phyloP scores from a whole-genome alignment of 2,888 invertebrate species.

The Plutella xylostella region DNA sequence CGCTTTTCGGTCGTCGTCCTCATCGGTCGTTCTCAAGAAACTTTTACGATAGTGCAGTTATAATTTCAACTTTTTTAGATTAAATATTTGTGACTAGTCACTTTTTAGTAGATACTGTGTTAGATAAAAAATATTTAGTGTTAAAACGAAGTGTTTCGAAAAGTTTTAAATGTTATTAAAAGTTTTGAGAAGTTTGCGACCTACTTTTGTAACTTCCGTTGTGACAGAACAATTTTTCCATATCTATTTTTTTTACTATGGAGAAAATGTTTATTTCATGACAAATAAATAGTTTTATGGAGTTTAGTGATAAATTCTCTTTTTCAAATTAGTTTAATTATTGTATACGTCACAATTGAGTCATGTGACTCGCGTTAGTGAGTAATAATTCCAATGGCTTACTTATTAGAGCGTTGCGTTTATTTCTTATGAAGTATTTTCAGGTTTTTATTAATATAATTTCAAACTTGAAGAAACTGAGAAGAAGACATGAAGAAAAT shows the following conservation, averaged over 20 bases:
- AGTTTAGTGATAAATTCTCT: too few relatives aligned
- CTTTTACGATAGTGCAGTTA: slow-evolving; percentile 33
- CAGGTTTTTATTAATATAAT: slow-evolving; percentile 27
- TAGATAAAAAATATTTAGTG: too few relatives aligned
- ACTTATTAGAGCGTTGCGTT: slow-evolving; percentile 14
- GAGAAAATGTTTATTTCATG: too few relatives aligned
- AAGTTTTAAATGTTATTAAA: too few relatives aligned
- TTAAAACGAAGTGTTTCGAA: too few relatives aligned
- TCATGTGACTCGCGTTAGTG: slow-evolving; percentile 35
- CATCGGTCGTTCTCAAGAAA: slow-evolving; percentile 35
- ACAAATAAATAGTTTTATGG: too few relatives aligned
- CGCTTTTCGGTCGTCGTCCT: slow-evolving; percentile 50
- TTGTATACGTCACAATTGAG: too few relatives aligned
- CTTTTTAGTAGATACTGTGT: too few relatives aligned
- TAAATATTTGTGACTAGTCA: too few relatives aligned
- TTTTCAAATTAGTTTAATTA: too few relatives aligned
- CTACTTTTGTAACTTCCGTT: slow-evolving; percentile 60
- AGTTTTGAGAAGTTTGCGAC: slow-evolving; percentile 42
- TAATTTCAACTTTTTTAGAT: slow-evolving; percentile 37
- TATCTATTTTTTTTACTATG: slow-evolving; percentile 44
- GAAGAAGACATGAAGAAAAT: slow-evolving; percentile 28
- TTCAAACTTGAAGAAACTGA: slow-evolving; percentile 15
- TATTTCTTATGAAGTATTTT: too few relatives aligned
- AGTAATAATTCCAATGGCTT: slow-evolving; percentile 14
- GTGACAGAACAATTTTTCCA: too few relatives aligned